Conservation (phyloP, 2,113 vertebrate species). For the Anas platyrhynchos region DNA sequence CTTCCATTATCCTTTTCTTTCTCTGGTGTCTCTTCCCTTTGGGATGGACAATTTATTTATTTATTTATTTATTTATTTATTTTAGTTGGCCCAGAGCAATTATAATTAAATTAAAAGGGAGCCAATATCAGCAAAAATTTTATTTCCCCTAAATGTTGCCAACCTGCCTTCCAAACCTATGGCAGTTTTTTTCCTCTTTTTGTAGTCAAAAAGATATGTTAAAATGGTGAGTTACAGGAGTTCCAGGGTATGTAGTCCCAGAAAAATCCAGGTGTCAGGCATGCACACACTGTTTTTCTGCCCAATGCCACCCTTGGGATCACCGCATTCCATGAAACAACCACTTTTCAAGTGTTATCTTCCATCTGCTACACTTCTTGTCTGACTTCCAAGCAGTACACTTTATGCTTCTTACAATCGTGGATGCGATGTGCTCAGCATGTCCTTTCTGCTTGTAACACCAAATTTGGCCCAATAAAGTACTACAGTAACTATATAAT, state of each 20-base stretch:
- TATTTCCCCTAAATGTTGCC: background rate
- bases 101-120: constrained; percentile 28
- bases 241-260: background rate
- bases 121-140: background rate
- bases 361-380: background rate
- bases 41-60: background rate
- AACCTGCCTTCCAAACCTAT: background rate
- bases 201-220: background rate
- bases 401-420: background rate
- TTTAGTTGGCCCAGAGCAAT: constrained; percentile 3
- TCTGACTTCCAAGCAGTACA: background rate
- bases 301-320: background rate
- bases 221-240: background rate
- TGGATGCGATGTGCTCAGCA: background rate
- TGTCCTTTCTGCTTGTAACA: background rate
- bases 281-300: background rate
- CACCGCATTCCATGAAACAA: background rate
- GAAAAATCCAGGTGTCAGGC: background rate
- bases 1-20: background rate
- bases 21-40: background rate
- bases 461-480: background rate
- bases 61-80: background rate
- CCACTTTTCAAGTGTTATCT: background rate
- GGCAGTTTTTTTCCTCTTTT: background rate
- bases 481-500: background rate